Evolutionary conservation across 30 jellyfish, hydroid and myxozoan species (phyloP).

Genomic region (Phacellophora camtschatica): DNA sequence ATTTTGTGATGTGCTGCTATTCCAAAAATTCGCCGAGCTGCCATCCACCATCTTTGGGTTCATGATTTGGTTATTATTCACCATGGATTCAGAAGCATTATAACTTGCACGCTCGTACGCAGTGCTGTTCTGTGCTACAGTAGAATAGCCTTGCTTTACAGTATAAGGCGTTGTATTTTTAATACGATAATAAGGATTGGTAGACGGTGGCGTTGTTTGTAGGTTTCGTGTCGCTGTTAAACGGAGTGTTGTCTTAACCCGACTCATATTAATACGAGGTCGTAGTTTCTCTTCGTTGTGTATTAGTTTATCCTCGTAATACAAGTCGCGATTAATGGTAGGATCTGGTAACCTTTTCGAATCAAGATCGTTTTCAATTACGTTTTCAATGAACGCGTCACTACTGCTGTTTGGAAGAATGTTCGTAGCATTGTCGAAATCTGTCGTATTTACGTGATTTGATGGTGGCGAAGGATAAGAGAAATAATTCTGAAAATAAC

Average conservation of each 20-base stretch:
- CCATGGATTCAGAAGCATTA: neutral
- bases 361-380: conserved; percentile 63
- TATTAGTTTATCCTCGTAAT: conserved; percentile 50
- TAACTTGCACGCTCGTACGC: neutral
- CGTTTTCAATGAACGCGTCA: conserved; percentile 58
- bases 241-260: conserved; percentile 24
- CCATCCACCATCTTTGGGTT: neutral
- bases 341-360: conserved; percentile 28
- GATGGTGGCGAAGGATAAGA: conserved; percentile 26
- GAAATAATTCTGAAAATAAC: conserved; percentile 40
- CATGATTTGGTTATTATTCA: neutral
- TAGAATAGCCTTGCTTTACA: neutral
- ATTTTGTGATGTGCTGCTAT: neutral
- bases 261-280: conserved; percentile 40
- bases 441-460: neutral
- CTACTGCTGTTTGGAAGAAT: conserved; percentile 50
- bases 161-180: neutral
- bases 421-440: neutral
- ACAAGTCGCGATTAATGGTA: conserved; percentile 25
- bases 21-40: neutral
- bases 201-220: neutral
- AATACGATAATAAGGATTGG: neutral
- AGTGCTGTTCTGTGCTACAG: neutral
- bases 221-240: neutral
- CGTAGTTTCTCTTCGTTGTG: conserved; percentile 43